A percentile compares a stretch with the other conserved stretches of the same genome.
phyloP scores from a whole-genome alignment of 2,113 vertebrate genomes.

The Apodemus sylvaticus region DNA sequence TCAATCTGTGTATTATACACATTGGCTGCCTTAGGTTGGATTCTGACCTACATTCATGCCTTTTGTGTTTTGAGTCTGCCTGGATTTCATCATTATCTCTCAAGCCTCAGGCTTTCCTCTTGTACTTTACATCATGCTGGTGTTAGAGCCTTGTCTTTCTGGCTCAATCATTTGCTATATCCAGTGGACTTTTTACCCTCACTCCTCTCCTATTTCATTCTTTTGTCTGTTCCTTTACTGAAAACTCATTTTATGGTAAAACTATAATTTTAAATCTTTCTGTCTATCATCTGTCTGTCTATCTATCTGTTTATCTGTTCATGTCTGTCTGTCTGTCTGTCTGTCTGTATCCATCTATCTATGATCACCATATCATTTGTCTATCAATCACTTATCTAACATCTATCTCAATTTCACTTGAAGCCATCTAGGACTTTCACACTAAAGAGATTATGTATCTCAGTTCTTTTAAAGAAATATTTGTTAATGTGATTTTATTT shows the following conservation, averaged over 20 bases:
- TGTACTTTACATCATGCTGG: not conserved
- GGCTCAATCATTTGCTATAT: not conserved
- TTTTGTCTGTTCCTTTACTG: not conserved
- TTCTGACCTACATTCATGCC: not conserved
- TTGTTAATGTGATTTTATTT: not conserved
- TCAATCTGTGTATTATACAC: not conserved
- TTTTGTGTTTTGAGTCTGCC: not conserved
- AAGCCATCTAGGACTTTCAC: not conserved
- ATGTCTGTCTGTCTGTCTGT: not conserved
- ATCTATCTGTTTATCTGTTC: not conserved
- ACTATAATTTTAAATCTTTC: not conserved
- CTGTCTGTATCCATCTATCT: not conserved
- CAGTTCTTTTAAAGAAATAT: too few species aligned
- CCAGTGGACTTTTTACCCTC: not conserved
- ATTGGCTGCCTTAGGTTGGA: not conserved
- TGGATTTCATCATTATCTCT: not conserved
- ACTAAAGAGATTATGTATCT: not conserved
- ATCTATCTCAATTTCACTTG: not conserved
- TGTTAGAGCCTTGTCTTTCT: not conserved
- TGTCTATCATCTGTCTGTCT: not conserved
- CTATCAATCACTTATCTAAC: not conserved
- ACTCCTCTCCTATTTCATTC: not conserved
- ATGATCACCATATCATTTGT: not conserved
- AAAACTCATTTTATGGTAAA: not conserved
- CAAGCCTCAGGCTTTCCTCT: not conserved